These are phyloP conservation scores for Galeruca laticollis DNA, from an alignment of 2,888 invertebrate genomes.

Conservation along the genomic window DNA sequence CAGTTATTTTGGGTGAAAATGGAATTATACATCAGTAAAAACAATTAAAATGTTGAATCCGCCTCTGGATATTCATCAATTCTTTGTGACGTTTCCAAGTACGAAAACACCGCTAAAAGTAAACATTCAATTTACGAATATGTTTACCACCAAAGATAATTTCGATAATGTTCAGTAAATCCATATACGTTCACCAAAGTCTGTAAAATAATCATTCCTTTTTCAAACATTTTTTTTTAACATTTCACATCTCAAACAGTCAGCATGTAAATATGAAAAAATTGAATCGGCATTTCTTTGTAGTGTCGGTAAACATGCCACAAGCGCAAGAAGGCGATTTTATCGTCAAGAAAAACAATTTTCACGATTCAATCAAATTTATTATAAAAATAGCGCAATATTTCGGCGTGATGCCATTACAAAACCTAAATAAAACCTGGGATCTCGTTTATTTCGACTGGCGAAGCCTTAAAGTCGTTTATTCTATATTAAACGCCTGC, in stretches of 20 bases:
- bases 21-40: too few species aligned
- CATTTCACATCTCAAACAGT: not conserved
- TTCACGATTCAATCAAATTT: constrained; percentile 57
- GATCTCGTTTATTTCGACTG: constrained; percentile 55
- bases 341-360: constrained; percentile 37
- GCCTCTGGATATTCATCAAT: constrained; percentile 18
- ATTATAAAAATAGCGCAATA: constrained; percentile 56
- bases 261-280: not conserved
- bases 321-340: constrained; percentile 25
- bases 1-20: not conserved
- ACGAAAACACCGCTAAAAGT: constrained; percentile 19
- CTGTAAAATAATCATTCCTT: too few species aligned
- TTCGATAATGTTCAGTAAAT: constrained; percentile 10
- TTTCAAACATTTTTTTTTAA: too few species aligned
- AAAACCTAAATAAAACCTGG: constrained; percentile 49
- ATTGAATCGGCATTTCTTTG: not conserved
- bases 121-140: constrained; percentile 41
- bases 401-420: constrained; percentile 60
- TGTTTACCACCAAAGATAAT: constrained; percentile 35
- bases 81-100: not conserved
- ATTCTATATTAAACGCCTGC: constrained; percentile 51
- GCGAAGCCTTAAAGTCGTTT: constrained; percentile 53
- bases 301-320: constrained; percentile 3
- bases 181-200: constrained; percentile 2
- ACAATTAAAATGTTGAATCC: not conserved